Percentiles rank a stretch among this genome's conserved stretches.
phyloP scores from a whole-genome alignment of 2,888 invertebrate genomes.

The Drosophila niveifrons region DNA sequence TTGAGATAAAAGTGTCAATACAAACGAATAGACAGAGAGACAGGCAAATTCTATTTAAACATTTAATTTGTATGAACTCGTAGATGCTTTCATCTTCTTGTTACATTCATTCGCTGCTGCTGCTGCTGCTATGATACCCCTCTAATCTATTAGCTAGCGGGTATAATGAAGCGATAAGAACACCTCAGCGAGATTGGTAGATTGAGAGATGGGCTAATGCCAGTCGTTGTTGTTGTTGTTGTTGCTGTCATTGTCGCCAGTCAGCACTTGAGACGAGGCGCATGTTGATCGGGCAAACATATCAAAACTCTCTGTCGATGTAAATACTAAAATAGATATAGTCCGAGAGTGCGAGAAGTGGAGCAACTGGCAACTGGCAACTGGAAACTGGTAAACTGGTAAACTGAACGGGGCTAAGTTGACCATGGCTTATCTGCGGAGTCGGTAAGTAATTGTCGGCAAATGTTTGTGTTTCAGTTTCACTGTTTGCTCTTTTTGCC shows the following conservation, averaged over 20 bases:
- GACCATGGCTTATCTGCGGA: constrained; percentile 43
- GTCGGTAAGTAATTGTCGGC: constrained; percentile 77
- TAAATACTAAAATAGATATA: constrained; percentile 33
- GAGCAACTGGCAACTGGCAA: constrained; percentile 18
- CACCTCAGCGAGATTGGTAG: background rate
- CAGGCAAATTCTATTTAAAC: background rate
- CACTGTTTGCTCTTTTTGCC: constrained; percentile 44
- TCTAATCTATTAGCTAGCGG: background rate
- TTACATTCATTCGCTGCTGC: background rate
- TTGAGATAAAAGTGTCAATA: background rate
- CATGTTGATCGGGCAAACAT: constrained; percentile 51
- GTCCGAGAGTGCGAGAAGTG: constrained; percentile 21
- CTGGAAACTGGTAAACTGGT: background rate
- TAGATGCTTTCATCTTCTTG: background rate
- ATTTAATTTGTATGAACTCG: background rate
- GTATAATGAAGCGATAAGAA: constrained; percentile 28
- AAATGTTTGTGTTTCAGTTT: constrained; percentile 68
- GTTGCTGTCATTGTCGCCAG: constrained; percentile 58
- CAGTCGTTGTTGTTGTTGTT: constrained; percentile 9
- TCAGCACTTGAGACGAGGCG: constrained; percentile 57
- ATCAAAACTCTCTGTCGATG: constrained; percentile 42
- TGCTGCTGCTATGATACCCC: background rate
- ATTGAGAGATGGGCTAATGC: constrained; percentile 36
- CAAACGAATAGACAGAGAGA: background rate
- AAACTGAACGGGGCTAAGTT: background rate